These are phyloP conservation scores for Odontocolon sp. DNA, from an alignment of 2,888 invertebrate species.

Conservation along the genomic window DNA sequence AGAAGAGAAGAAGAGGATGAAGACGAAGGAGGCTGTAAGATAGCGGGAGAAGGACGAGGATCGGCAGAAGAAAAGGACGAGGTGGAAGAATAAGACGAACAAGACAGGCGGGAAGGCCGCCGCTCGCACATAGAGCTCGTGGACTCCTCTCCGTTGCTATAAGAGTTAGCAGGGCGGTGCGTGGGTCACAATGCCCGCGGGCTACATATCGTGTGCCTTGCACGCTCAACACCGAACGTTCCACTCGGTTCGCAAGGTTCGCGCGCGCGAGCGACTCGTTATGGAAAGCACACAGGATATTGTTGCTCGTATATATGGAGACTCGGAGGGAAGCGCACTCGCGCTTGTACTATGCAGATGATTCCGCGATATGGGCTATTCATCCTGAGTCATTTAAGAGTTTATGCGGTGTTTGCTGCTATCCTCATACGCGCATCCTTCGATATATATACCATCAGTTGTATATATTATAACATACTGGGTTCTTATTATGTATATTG, in stretches of 20 bases:
- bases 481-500: conserved; percentile 68
- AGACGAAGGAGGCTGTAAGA: conserved; percentile 12
- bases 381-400: conserved; percentile 77
- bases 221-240: conserved; percentile 28
- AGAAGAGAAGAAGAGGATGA: conserved; percentile 7
- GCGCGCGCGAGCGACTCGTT: conserved; percentile 70
- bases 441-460: conserved; percentile 25
- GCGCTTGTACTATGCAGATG: conserved; percentile 78
- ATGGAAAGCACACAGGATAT: conserved; percentile 74
- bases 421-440: conserved; percentile 28
- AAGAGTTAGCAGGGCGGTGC: conserved; percentile 76
- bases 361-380: conserved; percentile 78
- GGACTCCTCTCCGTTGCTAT: conserved; percentile 51
- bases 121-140: conserved; percentile 14
- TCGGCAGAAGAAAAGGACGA: conserved; percentile 13
- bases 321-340: conserved; percentile 68
- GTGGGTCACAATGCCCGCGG: conserved; percentile 77
- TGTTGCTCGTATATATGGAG: conserved; percentile 74
- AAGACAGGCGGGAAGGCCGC: conserved; percentile 65
- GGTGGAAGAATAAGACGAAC: conserved; percentile 60
- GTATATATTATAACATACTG: conserved; percentile 20
- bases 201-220: conserved; percentile 63
- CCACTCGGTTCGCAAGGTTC: conserved; percentile 17
- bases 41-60: conserved; percentile 35
- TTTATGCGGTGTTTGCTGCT: conserved; percentile 68